Conservation (phyloP, 2,113 vertebrate species). For the Pteronura brasiliensis region DNA sequence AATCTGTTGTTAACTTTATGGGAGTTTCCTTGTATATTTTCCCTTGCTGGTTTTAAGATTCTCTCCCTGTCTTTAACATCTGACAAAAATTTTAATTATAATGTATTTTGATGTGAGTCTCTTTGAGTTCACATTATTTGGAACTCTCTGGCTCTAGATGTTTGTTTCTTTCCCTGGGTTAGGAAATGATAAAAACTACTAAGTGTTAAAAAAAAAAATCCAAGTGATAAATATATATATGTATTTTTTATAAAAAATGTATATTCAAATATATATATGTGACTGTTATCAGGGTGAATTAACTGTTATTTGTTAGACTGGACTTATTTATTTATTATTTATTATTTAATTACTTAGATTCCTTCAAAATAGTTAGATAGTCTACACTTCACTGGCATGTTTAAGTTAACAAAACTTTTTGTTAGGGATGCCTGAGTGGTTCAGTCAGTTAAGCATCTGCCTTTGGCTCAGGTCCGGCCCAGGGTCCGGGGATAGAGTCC, state of each 20-base stretch:
- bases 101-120: background rate
- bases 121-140: background rate
- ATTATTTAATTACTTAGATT: background rate
- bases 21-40: background rate
- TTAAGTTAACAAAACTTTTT: background rate
- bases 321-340: background rate
- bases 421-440: background rate
- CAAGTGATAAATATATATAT: background rate
- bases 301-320: background rate
- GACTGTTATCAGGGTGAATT: background rate
- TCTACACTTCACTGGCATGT: background rate
- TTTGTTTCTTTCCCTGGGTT: background rate
- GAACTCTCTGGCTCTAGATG: background rate
- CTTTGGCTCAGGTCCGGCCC: no score
- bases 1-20: background rate
- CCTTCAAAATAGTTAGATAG: background rate
- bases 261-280: background rate
- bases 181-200: background rate
- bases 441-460: no score
- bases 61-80: background rate
- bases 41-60: background rate
- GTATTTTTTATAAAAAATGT: background rate
- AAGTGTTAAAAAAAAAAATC: background rate
- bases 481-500: no score
- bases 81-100: background rate